phyloP scores from a whole-genome alignment of 2,797 vertebrate species.

The Babyrousa celebensis region DNA sequence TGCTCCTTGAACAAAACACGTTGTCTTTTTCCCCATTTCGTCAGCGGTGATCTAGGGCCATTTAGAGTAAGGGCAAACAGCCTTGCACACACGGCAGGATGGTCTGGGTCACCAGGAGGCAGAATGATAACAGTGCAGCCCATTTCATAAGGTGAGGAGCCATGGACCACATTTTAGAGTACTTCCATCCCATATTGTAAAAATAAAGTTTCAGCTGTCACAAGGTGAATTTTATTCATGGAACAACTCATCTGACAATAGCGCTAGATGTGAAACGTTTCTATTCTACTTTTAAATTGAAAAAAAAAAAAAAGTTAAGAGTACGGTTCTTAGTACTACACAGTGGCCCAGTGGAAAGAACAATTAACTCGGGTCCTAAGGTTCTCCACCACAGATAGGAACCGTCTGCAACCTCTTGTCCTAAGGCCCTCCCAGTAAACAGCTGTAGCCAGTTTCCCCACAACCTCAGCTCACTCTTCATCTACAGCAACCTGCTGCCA shows the following conservation, averaged over 20 bases:
- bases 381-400: not conserved
- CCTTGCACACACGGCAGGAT: not conserved
- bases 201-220: not conserved
- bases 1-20: conserved; percentile 5
- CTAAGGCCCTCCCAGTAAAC: not conserved
- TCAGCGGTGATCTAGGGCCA: not conserved
- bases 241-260: not conserved
- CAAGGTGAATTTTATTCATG: not conserved
- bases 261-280: not conserved
- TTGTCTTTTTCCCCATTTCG: not conserved
- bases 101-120: not conserved
- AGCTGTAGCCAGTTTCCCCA: not conserved
- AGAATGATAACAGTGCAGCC: not conserved
- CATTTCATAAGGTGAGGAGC: not conserved
- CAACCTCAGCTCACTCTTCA: not conserved
- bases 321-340: not conserved
- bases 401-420: not conserved
- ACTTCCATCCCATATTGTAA: not conserved
- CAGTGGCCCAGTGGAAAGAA: not conserved
- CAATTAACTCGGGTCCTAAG: not conserved
- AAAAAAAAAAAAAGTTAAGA: not conserved
- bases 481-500: not conserved
- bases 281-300: conserved; percentile 1
- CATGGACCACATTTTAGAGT: not conserved
- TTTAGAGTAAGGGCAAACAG: not conserved